A percentile compares a stretch with the other conserved stretches of the same genome.
phyloP scores from a whole-genome alignment of 2,113 vertebrate genomes.

The Nothoprocta pentlandii region DNA sequence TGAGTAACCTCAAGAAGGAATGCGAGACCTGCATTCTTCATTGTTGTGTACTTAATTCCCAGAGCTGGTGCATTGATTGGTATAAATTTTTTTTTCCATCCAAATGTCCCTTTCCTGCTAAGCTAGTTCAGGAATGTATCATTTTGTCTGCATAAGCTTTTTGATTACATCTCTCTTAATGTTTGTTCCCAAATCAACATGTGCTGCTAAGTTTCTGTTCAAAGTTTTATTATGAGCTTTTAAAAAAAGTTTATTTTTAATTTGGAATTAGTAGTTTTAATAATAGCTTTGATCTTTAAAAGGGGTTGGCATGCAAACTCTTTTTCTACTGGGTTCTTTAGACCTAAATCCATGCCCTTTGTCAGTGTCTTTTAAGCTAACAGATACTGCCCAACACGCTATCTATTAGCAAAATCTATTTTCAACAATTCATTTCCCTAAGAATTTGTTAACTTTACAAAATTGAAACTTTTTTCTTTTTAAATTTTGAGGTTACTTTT shows the following conservation, averaged over 20 bases:
- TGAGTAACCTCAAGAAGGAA: not conserved
- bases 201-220: not conserved
- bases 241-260: too few relatives aligned
- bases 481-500: not conserved
- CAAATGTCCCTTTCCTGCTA: rapidly evolving
- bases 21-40: not conserved
- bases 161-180: not conserved
- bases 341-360: not conserved
- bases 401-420: not conserved
- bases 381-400: too few relatives aligned
- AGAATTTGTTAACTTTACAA: not conserved
- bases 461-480: not conserved
- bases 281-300: not conserved
- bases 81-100: not conserved
- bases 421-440: not conserved
- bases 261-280: not conserved
- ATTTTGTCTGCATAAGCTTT: not conserved
- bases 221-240: not conserved
- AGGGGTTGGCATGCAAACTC: too few relatives aligned
- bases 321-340: not conserved
- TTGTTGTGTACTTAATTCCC: not conserved
- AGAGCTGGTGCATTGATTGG: not conserved
- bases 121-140: not conserved
- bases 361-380: not conserved
- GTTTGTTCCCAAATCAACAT: not conserved